Base-by-base conservation (phyloP, 1,140 invertebrate genomes). In the Procambarus clarkii region DNA sequence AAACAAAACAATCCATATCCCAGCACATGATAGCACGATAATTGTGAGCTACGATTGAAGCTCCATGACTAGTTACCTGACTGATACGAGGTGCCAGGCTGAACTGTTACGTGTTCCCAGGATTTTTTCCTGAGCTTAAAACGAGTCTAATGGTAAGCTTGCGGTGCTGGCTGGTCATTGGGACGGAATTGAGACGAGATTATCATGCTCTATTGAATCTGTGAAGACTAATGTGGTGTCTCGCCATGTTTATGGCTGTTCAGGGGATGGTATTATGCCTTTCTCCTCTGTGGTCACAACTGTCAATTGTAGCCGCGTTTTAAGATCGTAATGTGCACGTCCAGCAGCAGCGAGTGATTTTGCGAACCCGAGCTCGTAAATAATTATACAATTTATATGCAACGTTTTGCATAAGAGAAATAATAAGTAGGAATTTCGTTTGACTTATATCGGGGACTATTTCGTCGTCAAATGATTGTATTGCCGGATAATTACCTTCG, bases 141-240 rank as follows among this genome's bases (percentile, higher is more conserved):
- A 74, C 69, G 69, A 74, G 69, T 74, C 69, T 74, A 74, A 74
- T 74, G 24, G 69, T 34, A 74, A 74, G 69, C 7, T 11, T 74
- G 69, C 24, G n/a, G n/a, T 74, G 24, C 8, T 44, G 69, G n/a
- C 24, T 74, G 69, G 69, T 74, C 69, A 74, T 74, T 74, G 69
- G 69, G n/a, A 34, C 24, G 69, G n/a, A 24, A 74, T 74, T 74
- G 69, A 74, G n/a, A 34, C 69, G 7, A 74, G n/a, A 74, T 74
- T 74, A 74, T 34, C 21, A 21, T 8, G n/a, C 21, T 21, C 21
- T 74, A 74, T 74, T 74, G 69, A 74, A 74, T 74, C 69, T 74
- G 24, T 15, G 69, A 74, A 24, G 3, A 34, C n/a, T 74, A 74
- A 34, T 74, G n/a, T 4, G 5, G 1, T 21, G 15, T 64, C 21